Evolutionary conservation across 92 coral and sea anemone species (phyloP).

Genomic region (Porites divaricata): DNA sequence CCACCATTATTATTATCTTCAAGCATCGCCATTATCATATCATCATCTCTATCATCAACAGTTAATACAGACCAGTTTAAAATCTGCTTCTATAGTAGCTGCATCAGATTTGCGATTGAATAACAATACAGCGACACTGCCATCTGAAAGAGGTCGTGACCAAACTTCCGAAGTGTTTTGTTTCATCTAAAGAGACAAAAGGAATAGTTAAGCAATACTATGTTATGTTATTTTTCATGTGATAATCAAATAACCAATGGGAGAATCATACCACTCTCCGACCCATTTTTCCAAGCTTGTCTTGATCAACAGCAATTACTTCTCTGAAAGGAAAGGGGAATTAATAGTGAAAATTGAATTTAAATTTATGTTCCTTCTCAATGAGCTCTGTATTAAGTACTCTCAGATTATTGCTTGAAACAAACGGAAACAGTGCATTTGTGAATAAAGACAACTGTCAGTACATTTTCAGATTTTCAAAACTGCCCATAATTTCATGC

Average conservation of each 20-base stretch:
- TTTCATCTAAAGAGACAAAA: not conserved
- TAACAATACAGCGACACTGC: conserved; percentile 80
- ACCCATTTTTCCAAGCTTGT: conserved; percentile 91
- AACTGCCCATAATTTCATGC: not conserved
- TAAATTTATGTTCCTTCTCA: not conserved
- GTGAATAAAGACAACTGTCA: no score
- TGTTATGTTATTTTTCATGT: no score
- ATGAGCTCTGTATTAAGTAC: not conserved
- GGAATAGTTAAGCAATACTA: no score
- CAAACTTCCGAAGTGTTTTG: conserved; percentile 70
- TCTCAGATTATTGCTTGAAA: not conserved
- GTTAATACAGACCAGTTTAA: conserved; percentile 67
- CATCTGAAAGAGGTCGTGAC: conserved; percentile 71
- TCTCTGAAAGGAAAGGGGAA: conserved; percentile 56
- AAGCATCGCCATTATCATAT: not conserved
- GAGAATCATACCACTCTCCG: conserved; percentile 61
- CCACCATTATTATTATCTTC: not conserved
- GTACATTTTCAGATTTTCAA: not conserved
- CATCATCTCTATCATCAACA: not conserved
- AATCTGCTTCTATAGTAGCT: conserved; percentile 32
- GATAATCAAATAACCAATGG: not conserved
- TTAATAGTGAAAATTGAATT: not conserved
- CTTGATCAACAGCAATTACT: conserved; percentile 94
- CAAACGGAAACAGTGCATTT: not conserved
- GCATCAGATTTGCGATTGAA: conserved; percentile 68